These are phyloP conservation scores for Drosophila novamexicana DNA, from an alignment of 1,140 invertebrate genomes.

Conservation along the genomic window DNA sequence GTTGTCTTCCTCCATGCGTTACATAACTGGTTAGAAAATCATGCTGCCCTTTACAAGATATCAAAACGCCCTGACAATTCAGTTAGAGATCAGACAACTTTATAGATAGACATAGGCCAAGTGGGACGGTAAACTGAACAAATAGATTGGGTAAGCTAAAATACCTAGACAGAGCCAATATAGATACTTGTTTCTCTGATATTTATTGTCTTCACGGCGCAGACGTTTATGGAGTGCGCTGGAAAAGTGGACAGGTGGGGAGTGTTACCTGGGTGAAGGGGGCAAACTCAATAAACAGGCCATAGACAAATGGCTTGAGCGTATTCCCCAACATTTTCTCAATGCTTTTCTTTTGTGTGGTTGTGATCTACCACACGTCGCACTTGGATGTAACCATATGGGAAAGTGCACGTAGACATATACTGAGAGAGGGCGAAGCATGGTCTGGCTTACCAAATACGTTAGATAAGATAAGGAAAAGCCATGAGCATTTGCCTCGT, in stretches of 20 bases:
- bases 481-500: slow-evolving; percentile 9
- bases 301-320: slow-evolving; percentile 15
- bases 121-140: neutral
- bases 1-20: too few relatives aligned
- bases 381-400: slow-evolving; percentile 18
- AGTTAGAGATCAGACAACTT: slow-evolving; percentile 39
- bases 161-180: neutral
- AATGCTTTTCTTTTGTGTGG: neutral
- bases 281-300: slow-evolving; percentile 25
- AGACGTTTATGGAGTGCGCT: too few relatives aligned
- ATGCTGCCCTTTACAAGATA: too few relatives aligned
- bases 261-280: neutral
- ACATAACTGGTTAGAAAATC: too few relatives aligned
- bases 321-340: neutral
- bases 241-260: too few relatives aligned
- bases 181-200: slow-evolving; percentile 1
- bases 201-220: slow-evolving; percentile 24
- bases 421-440: neutral
- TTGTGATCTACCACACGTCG: slow-evolving; percentile 24
- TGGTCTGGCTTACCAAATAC: slow-evolving; percentile 30
- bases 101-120: slow-evolving; percentile 19
- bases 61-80: neutral
- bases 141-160: slow-evolving; percentile 27
- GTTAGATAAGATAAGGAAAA: slow-evolving; percentile 48
- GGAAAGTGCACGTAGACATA: slow-evolving; percentile 3